Conservation (phyloP, 2,888 invertebrate species). For the Ashinkailepas kermadecensis region DNA sequence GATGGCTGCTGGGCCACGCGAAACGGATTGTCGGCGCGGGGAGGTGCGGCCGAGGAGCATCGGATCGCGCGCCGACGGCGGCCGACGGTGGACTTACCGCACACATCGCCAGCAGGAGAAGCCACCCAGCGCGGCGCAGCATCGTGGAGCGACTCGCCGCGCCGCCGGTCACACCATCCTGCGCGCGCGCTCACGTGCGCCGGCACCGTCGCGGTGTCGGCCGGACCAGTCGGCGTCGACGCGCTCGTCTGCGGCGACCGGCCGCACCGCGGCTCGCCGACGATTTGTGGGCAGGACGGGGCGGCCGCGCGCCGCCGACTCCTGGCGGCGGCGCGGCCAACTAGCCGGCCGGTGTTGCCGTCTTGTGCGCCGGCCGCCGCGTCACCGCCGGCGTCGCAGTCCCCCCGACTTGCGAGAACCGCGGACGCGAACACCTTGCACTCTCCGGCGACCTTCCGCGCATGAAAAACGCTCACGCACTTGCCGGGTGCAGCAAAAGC, state of each 20-base stretch:
- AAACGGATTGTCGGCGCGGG: no score
- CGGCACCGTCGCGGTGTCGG: no score
- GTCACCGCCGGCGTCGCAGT: not conserved
- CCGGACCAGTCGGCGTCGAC: no score
- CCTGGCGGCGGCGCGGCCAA: not conserved
- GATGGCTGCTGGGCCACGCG: no score
- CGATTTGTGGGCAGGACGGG: not conserved
- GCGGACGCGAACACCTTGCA: no score
- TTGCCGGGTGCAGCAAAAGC: no score
- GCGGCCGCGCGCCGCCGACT: not conserved
- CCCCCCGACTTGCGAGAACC: not conserved
- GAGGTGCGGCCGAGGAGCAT: no score
- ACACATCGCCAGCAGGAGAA: not conserved
- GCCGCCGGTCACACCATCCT: not conserved
- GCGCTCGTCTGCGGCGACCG: not conserved
- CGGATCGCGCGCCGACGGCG: no score
- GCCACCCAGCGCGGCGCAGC: not conserved
- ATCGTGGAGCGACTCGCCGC: not conserved
- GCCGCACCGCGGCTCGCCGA: not conserved
- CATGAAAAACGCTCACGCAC: no score
- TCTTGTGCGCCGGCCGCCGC: not conserved
- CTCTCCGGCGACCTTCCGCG: no score
- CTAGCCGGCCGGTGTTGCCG: not conserved
- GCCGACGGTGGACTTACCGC: not conserved
- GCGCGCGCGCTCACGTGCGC: not conserved